These are phyloP conservation scores for Vulpes lagopus DNA, from an alignment of 2,113 vertebrate species.

Conservation along the genomic window DNA sequence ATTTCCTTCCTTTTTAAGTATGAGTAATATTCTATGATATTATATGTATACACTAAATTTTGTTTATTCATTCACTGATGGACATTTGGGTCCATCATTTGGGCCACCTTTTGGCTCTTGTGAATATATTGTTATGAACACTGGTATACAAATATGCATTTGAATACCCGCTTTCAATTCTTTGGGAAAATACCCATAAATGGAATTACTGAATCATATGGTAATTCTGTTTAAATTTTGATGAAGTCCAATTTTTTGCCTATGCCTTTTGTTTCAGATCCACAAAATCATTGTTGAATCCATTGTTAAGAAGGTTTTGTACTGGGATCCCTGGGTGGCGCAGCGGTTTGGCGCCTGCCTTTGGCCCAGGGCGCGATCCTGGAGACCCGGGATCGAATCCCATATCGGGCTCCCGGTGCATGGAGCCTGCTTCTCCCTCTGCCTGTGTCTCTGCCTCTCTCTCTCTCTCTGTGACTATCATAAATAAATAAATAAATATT, in stretches of 20 bases:
- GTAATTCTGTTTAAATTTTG: background rate
- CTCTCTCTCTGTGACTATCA: no score
- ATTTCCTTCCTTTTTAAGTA: background rate
- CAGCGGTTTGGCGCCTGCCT: no score
- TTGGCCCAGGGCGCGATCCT: no score
- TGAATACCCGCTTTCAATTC: background rate
- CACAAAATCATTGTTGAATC: background rate
- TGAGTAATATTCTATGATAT: background rate
- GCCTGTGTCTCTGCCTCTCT: no score
- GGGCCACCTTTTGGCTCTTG: background rate
- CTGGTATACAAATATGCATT: background rate
- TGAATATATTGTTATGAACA: background rate
- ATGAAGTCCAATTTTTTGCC: background rate
- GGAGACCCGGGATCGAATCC: no score
- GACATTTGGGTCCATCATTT: background rate
- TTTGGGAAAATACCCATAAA: background rate
- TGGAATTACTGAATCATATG: background rate
- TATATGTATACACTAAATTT: background rate
- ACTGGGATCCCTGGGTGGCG: no score
- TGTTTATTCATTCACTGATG: background rate
- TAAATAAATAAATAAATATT: no score
- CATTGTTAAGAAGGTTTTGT: background rate
- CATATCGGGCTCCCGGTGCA: no score
- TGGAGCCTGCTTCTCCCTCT: no score
- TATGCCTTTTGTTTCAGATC: background rate